These are phyloP conservation scores for Oreamnos americanus DNA, from an alignment of 2,113 vertebrate species.

Conservation along the genomic window DNA sequence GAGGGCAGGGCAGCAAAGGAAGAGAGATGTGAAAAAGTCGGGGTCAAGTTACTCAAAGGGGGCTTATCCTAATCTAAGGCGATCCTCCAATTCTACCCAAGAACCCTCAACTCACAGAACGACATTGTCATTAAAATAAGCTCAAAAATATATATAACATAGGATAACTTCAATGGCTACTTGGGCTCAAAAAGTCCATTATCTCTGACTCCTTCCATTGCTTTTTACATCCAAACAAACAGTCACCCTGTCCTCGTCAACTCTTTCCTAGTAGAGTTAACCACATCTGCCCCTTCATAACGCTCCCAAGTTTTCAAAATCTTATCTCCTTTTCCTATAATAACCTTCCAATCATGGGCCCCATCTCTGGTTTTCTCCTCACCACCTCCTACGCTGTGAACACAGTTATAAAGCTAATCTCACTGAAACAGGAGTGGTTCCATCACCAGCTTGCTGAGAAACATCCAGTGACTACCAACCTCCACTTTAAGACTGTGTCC, in stretches of 20 bases:
- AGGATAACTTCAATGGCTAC: neutral
- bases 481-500: neutral
- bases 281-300: neutral
- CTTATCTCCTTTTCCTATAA: neutral
- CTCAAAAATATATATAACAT: neutral
- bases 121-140: neutral
- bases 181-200: neutral
- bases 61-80: neutral
- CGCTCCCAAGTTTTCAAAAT: neutral
- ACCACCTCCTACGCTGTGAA: fast-evolving
- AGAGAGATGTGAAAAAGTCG: neutral
- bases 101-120: neutral
- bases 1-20: neutral
- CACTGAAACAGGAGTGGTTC: neutral
- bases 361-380: neutral
- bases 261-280: neutral
- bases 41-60: neutral
- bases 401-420: neutral
- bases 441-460: neutral
- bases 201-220: neutral
- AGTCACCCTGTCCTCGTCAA: too few relatives aligned
- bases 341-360: neutral
- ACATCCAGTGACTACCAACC: neutral
- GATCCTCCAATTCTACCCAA: neutral
- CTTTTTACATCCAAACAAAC: neutral